A percentile compares a stretch with the other conserved stretches of the same genome.
phyloP scores from a whole-genome alignment of 1,140 invertebrate species.

The Microvelia longipes region DNA sequence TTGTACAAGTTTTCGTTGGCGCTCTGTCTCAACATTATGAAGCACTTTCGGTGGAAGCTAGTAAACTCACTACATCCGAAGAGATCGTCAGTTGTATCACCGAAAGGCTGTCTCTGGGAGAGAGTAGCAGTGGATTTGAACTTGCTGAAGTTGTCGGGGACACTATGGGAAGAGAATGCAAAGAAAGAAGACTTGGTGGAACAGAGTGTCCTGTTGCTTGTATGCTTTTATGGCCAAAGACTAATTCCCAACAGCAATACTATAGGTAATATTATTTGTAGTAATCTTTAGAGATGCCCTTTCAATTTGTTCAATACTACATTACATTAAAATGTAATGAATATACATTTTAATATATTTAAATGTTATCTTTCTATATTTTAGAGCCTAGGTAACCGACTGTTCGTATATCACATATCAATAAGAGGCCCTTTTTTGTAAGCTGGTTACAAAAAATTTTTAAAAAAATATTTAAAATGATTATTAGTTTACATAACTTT shows the following conservation, averaged over 20 bases:
- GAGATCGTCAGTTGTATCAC: slow-evolving; percentile 79
- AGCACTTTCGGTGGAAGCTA: slow-evolving; percentile 77
- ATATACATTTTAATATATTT: no score
- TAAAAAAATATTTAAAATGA: no score
- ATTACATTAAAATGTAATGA: no score
- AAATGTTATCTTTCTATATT: no score
- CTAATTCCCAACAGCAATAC: slow-evolving; percentile 35
- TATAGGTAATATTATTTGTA: slow-evolving; percentile 33
- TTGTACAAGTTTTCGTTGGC: slow-evolving; percentile 74
- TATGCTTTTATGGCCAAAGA: slow-evolving; percentile 84
- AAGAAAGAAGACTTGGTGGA: slow-evolving; percentile 72
- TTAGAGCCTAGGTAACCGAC: neutral
- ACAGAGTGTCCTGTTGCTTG: slow-evolving; percentile 79
- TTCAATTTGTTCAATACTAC: no score
- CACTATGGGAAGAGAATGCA: slow-evolving; percentile 70
- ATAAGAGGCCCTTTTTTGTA: no score
- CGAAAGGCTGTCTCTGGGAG: slow-evolving; percentile 52
- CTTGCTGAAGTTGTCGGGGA: slow-evolving; percentile 78
- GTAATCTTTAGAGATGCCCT: neutral
- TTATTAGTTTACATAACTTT: no score
- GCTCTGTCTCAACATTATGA: slow-evolving; percentile 76
- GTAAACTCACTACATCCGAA: slow-evolving; percentile 74
- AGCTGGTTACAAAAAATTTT: no score
- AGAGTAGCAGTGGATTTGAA: slow-evolving; percentile 51
- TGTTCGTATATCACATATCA: no score